Evolutionary conservation across 2,888 invertebrate species (phyloP).

Genomic region (Agonopterix alstromeriana): DNA sequence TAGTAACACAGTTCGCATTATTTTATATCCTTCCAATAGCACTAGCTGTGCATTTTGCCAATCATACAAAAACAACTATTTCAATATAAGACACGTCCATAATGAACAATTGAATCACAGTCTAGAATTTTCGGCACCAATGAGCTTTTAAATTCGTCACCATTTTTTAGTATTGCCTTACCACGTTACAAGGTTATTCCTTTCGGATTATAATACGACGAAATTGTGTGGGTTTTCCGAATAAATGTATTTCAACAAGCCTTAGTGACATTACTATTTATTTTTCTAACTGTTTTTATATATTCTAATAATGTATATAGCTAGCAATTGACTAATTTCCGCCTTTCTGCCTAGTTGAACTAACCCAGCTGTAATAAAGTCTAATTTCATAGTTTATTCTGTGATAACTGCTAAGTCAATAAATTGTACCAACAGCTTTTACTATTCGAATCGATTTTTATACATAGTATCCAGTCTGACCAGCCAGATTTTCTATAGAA

Average conservation of each 20-base stretch:
- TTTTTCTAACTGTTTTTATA: constrained; percentile 45
- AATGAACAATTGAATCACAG: constrained; percentile 76
- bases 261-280: constrained; percentile 52
- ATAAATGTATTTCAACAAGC: constrained; percentile 50
- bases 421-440: constrained; percentile 58
- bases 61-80: constrained; percentile 74
- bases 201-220: constrained; percentile 41
- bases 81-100: constrained; percentile 76
- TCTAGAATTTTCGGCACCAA: constrained; percentile 76
- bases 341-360: constrained; percentile 62
- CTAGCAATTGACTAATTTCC: constrained; percentile 74
- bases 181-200: constrained; percentile 39
- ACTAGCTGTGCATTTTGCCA: constrained; percentile 55
- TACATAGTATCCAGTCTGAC: constrained; percentile 49
- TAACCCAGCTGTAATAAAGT: constrained; percentile 56
- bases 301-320: constrained; percentile 62
- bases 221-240: constrained; percentile 37
- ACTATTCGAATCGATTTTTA: constrained; percentile 21
- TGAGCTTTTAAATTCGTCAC: constrained; percentile 73
- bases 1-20: constrained; percentile 31
- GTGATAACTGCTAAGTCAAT: constrained; percentile 50
- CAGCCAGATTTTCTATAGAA: constrained; percentile 57
- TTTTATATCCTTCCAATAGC: constrained; percentile 25
- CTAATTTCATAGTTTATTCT: constrained; percentile 50
- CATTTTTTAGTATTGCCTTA: constrained; percentile 42